Evolutionary conservation across 2,797 vertebrate species (phyloP).

Genomic region (Parauchenoglanis ngamensis): DNA sequence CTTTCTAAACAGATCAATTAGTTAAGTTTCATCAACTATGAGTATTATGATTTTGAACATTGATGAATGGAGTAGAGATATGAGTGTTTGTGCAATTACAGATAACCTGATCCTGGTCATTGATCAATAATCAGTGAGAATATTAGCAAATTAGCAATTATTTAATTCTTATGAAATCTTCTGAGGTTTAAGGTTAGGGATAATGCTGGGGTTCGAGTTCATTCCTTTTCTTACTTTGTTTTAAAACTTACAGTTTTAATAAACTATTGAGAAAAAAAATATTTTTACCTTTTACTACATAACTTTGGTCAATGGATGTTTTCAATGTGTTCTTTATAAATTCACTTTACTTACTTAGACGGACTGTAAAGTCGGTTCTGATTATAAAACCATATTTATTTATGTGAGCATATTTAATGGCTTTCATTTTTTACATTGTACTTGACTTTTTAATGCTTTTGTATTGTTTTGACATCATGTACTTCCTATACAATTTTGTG

Average conservation of each 20-base stretch:
- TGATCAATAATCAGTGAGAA: slow-evolving; percentile 3
- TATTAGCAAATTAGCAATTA: background rate
- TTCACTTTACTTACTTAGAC: background rate
- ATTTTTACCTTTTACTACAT: background rate
- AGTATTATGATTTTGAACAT: slow-evolving; percentile 63
- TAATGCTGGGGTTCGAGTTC: background rate
- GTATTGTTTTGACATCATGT: no score
- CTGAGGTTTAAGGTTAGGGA: background rate
- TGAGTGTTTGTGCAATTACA: slow-evolving; percentile 75
- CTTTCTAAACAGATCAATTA: slow-evolving; percentile 66
- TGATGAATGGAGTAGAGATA: slow-evolving; percentile 64
- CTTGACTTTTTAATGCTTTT: background rate
- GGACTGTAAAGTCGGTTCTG: background rate
- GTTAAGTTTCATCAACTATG: slow-evolving; percentile 69
- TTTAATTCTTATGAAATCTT: background rate
- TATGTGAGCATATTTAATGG: background rate
- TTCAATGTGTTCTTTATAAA: background rate
- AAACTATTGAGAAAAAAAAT: background rate
- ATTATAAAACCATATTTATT: background rate
- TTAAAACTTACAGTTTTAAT: background rate
- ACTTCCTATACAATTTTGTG: no score
- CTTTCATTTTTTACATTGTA: background rate
- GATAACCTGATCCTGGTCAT: background rate
- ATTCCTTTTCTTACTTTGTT: background rate
- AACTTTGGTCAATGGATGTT: background rate